These are phyloP conservation scores for Betta splendens DNA, from an alignment of 2,797 vertebrate species.

Conservation along the genomic window DNA sequence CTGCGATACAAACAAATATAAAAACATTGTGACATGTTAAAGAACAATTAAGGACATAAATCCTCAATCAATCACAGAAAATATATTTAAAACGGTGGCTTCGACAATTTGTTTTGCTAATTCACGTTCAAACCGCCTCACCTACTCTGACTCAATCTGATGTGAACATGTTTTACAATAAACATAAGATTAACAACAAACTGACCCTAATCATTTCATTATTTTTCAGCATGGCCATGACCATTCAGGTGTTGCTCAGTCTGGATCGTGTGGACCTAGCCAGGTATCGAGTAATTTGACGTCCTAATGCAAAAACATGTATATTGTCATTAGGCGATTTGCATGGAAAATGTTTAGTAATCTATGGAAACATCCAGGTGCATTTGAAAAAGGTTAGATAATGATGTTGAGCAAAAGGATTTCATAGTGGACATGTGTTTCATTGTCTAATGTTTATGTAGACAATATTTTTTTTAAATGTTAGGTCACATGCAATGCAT, in stretches of 20 bases:
- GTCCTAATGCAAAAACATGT: conserved; percentile 4
- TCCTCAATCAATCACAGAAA: too few relatives aligned
- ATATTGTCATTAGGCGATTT: neutral
- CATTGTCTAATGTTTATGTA: neutral
- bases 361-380: conserved; percentile 14
- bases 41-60: neutral
- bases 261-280: conserved; percentile 94
- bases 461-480: too few relatives aligned
- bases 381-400: neutral
- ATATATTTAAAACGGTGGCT: neutral
- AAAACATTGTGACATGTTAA: neutral
- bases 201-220: conserved; percentile 8
- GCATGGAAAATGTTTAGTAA: neutral
- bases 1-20: too few relatives aligned
- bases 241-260: conserved; percentile 90
- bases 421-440: neutral
- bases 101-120: neutral
- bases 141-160: neutral
- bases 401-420: neutral
- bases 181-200: conserved; percentile 2
- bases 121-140: neutral
- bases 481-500: too few relatives aligned
- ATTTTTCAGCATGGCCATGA: conserved; percentile 90
- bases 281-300: conserved; percentile 76
- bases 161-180: neutral